Conservation (phyloP, 2,113 vertebrate species). For the Phalacrocorax aristotelis region DNA sequence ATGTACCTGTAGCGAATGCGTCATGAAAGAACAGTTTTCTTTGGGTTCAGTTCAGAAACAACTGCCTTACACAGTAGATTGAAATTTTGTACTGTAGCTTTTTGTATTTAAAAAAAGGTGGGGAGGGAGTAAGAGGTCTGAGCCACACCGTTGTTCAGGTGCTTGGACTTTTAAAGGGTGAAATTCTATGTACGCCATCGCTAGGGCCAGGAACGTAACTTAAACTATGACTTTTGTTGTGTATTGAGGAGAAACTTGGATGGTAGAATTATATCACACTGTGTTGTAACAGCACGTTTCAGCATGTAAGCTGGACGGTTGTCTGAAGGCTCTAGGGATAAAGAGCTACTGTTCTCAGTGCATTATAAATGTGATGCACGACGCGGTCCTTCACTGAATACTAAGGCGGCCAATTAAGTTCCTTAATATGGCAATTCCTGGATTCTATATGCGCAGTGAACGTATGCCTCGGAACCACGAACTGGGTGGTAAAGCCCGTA, state of each 20-base stretch:
- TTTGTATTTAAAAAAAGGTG: background rate
- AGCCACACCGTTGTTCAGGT: background rate
- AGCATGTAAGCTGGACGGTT: background rate
- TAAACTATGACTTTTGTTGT: background rate
- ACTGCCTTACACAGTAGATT: background rate
- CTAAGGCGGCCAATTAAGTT: background rate
- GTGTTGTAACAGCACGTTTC: background rate
- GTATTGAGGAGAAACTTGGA: background rate
- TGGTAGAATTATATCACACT: background rate
- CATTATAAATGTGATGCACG: background rate
- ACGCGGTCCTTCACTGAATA: background rate
- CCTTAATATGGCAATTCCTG: background rate
- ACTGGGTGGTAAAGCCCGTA: background rate
- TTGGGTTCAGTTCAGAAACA: background rate
- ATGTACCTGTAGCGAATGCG: background rate
- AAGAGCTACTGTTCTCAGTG: background rate
- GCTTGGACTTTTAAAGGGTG: background rate
- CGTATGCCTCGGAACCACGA: rapidly evolving
- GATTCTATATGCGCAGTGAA: background rate
- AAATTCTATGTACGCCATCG: background rate
- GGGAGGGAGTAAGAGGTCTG: background rate
- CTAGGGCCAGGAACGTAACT: background rate
- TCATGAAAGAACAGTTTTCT: background rate
- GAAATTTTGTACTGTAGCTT: background rate
- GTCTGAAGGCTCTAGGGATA: background rate